Percentiles rank a stretch among this genome's conserved stretches.
Evolutionary conservation across 2,888 invertebrate species (phyloP).

Genomic region (Antheraea assamensis): DNA sequence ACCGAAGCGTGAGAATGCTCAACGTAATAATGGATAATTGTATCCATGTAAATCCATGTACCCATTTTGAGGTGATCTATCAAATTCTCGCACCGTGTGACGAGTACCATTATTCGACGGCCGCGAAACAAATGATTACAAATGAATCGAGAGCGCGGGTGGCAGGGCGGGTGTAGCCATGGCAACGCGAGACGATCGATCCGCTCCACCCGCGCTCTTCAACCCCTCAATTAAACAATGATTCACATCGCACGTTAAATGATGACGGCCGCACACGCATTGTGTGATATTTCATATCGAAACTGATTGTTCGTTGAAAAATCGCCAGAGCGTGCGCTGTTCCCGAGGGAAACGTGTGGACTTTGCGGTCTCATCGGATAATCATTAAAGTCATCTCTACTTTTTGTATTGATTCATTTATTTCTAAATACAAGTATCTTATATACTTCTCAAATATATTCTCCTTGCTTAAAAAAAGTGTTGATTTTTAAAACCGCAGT

Average conservation of each 20-base stretch:
- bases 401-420: background rate
- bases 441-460: background rate
- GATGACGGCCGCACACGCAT: constrained; percentile 63
- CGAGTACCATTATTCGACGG: constrained; percentile 72
- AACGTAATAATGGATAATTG: constrained; percentile 39
- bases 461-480: too few species aligned
- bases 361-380: constrained; percentile 13
- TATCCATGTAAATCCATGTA: constrained; percentile 40
- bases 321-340: constrained; percentile 13
- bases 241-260: constrained; percentile 65
- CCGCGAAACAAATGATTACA: constrained; percentile 81
- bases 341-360: constrained; percentile 19
- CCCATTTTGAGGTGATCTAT: constrained; percentile 56
- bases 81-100: constrained; percentile 69
- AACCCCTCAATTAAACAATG: constrained; percentile 76
- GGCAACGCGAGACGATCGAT: constrained; percentile 78
- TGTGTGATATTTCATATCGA: constrained; percentile 37
- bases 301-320: constrained; percentile 27
- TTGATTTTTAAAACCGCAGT: too few species aligned
- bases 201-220: constrained; percentile 49
- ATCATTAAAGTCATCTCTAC: background rate
- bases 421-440: background rate
- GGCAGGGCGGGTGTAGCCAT: constrained; percentile 60
- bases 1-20: constrained; percentile 9
- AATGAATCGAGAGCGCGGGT: constrained; percentile 67